Percentiles rank a stretch among this genome's conserved stretches.
phyloP scores from a whole-genome alignment of 2,888 invertebrate species.

The Nemoura dubitans region DNA sequence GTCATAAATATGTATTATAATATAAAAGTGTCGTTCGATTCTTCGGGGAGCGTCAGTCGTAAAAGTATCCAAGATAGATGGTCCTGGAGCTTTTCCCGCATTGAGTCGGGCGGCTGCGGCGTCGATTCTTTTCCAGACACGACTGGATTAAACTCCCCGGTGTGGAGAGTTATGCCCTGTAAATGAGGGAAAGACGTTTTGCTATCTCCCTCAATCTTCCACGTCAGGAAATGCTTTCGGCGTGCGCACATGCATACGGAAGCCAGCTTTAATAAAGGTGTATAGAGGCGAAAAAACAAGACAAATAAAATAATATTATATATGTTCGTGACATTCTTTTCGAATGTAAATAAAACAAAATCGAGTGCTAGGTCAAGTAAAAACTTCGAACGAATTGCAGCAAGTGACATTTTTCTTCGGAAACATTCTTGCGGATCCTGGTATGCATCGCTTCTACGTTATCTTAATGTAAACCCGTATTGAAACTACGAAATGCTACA shows the following conservation, averaged over 20 bases:
- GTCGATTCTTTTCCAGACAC: too few relatives aligned
- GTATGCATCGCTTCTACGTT: not conserved
- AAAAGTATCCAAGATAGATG: not conserved
- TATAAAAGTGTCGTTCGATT: not conserved
- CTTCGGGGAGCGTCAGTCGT: not conserved
- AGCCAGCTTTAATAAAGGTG: not conserved
- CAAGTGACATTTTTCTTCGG: not conserved
- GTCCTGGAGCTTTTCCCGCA: not conserved
- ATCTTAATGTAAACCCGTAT: not conserved
- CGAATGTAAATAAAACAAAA: not conserved
- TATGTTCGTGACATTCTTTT: not conserved
- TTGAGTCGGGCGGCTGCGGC: too few relatives aligned
- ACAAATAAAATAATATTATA: too few relatives aligned
- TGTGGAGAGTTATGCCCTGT: too few relatives aligned
- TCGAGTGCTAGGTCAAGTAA: not conserved
- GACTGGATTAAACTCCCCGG: too few relatives aligned
- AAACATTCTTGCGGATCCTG: not conserved
- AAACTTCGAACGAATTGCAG: too few relatives aligned
- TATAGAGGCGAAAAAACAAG: not conserved
- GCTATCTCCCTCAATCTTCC: too few relatives aligned
- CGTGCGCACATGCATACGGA: too few relatives aligned
- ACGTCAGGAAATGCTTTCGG: not conserved
- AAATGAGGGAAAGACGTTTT: not conserved
- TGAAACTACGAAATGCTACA: not conserved
- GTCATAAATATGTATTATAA: conserved; percentile 3